Evolutionary conservation across 2,797 vertebrate genomes (phyloP).

Genomic region (Anableps anableps): DNA sequence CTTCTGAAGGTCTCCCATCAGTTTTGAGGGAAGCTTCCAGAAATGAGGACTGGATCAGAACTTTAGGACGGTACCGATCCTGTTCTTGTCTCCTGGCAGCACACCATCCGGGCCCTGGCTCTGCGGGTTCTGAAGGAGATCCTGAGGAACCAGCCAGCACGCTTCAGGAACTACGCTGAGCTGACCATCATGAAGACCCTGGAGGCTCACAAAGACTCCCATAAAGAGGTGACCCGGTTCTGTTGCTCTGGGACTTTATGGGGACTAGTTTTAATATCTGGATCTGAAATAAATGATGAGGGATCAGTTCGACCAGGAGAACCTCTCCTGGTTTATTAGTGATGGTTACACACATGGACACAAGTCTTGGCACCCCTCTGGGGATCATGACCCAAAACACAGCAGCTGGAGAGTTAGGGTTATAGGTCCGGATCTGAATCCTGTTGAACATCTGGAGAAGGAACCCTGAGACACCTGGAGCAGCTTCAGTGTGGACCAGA

Average conservation of each 20-base stretch:
- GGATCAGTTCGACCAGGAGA: background rate
- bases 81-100: slow-evolving; percentile 69
- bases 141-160: slow-evolving; percentile 92
- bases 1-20: background rate
- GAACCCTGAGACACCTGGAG: too few relatives aligned
- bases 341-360: too few relatives aligned
- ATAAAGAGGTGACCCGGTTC: slow-evolving; percentile 89
- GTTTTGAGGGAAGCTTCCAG: background rate
- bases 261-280: background rate
- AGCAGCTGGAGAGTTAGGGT: too few relatives aligned
- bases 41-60: background rate
- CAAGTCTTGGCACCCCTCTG: too few relatives aligned
- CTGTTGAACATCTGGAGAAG: too few relatives aligned
- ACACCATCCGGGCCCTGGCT: slow-evolving; percentile 94
- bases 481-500: too few relatives aligned
- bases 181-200: slow-evolving; percentile 99
- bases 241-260: background rate
- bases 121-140: slow-evolving; percentile 94
- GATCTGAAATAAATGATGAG: background rate
- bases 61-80: background rate
- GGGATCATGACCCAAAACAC: too few relatives aligned
- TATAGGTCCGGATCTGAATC: too few relatives aligned
- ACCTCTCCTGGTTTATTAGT: background rate
- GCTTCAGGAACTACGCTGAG: slow-evolving; percentile 98
- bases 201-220: slow-evolving; percentile 98